Conservation (phyloP, 1,140 invertebrate genomes). For the Magallana angulata region DNA sequence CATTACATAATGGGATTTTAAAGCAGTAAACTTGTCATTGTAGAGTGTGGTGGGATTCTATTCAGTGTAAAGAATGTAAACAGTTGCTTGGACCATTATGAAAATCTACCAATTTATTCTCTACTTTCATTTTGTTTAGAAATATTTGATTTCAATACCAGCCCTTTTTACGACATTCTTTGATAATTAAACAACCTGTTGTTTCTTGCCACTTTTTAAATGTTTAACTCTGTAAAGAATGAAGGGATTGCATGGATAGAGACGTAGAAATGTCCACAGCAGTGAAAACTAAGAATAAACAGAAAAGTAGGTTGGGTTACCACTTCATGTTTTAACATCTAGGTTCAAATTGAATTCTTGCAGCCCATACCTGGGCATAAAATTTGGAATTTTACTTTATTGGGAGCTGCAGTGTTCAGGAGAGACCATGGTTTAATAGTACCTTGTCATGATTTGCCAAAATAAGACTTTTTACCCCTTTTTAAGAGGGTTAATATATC, state of each 20-base stretch:
- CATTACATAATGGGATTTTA: conserved; percentile 21
- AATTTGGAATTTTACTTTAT: neutral
- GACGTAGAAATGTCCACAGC: neutral
- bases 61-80: too few relatives aligned
- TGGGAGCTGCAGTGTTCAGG: too few relatives aligned
- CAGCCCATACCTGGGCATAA: neutral
- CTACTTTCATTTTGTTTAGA: too few relatives aligned
- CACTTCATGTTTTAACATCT: neutral
- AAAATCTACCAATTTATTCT: too few relatives aligned
- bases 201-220: too few relatives aligned
- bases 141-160: too few relatives aligned
- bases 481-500: conserved; percentile 15
- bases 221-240: neutral
- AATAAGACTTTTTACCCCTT: conserved; percentile 1
- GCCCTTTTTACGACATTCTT: too few relatives aligned
- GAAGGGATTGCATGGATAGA: neutral
- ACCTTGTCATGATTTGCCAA: neutral
- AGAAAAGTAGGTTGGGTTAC: neutral
- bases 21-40: neutral
- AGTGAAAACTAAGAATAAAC: neutral
- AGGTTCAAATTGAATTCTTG: neutral
- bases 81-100: too few relatives aligned
- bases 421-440: too few relatives aligned
- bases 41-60: too few relatives aligned
- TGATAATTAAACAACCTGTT: too few relatives aligned